Conservation (phyloP, 2,113 vertebrate genomes). For the Nettapus auritus region DNA sequence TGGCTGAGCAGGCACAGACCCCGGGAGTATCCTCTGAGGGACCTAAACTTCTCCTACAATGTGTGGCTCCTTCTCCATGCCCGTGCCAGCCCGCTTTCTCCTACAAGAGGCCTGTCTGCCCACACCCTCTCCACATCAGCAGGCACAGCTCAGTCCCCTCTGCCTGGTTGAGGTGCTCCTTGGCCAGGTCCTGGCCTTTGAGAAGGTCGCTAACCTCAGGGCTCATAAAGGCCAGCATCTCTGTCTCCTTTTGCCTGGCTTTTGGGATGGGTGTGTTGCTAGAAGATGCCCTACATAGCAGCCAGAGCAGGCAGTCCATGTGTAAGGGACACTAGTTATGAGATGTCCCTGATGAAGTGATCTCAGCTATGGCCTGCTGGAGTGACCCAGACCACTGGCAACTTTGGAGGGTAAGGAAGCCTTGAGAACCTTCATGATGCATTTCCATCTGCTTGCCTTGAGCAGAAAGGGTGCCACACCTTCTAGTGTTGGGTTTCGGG, state of each 20-base stretch:
- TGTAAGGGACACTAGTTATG: not conserved
- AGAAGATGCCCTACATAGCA: accelerated
- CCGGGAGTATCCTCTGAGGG: not conserved
- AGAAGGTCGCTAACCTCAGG: too few species aligned
- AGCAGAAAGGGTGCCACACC: accelerated
- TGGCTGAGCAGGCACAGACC: not conserved
- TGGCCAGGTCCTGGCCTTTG: not conserved
- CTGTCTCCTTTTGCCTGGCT: not conserved
- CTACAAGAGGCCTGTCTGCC: not conserved
- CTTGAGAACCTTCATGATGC: accelerated
- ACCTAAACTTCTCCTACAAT: accelerated
- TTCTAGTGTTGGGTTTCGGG: not conserved
- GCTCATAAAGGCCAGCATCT: not conserved
- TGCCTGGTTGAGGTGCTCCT: not conserved
- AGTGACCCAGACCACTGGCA: accelerated
- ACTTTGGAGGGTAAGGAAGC: accelerated
- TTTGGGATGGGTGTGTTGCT: not conserved
- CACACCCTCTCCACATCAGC: not conserved
- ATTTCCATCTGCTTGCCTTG: not conserved
- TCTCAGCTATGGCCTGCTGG: not conserved
- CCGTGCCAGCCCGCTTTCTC: not conserved
- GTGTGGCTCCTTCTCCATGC: not conserved
- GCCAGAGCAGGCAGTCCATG: not conserved
- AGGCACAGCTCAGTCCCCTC: not conserved
- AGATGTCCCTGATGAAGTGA: not conserved